Conservation (phyloP, 2,797 vertebrate species). For the Momotus momota region DNA sequence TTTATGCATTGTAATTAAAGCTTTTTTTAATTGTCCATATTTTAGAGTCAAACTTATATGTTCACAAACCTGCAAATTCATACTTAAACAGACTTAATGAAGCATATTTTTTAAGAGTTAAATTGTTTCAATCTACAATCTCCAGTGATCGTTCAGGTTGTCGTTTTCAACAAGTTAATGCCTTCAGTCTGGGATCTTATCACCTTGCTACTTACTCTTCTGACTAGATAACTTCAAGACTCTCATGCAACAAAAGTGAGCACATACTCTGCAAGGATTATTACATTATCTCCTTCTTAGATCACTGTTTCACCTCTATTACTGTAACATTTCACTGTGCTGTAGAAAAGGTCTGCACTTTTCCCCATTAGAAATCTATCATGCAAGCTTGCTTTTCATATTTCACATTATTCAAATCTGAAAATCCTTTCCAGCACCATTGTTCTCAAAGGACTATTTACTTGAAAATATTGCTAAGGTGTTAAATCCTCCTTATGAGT, state of each 20-base stretch:
- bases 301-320: conserved; percentile 6
- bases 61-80: neutral
- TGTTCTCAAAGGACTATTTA: conserved; percentile 18
- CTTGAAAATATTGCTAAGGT: conserved; percentile 11
- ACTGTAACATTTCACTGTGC: neutral
- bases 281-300: neutral
- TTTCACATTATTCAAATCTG: neutral
- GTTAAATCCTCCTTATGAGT: neutral
- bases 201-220: neutral
- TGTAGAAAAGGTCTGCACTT: neutral
- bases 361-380: neutral
- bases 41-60: neutral
- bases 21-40: neutral
- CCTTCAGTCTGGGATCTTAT: neutral
- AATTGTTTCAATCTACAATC: neutral
- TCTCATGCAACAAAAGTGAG: neutral
- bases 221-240: neutral
- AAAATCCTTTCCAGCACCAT: neutral
- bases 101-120: neutral
- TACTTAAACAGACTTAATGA: neutral
- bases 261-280: neutral
- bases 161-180: neutral
- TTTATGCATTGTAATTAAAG: neutral
- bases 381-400: neutral
- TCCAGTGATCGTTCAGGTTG: neutral